These are phyloP conservation scores for Loripinus fragilis DNA, from an alignment of 2,888 invertebrate species.

Conservation along the genomic window DNA sequence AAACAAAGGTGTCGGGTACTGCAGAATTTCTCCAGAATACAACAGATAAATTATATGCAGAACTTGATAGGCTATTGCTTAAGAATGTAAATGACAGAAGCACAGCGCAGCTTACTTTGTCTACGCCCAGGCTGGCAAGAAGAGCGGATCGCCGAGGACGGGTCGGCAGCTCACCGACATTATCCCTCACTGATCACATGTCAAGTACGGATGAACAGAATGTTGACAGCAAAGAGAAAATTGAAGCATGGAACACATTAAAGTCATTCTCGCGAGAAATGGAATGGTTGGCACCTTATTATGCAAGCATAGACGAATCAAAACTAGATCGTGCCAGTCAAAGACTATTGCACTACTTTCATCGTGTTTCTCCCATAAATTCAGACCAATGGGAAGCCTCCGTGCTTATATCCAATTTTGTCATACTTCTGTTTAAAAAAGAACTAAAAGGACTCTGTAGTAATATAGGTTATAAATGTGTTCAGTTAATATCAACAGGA, in stretches of 20 bases:
- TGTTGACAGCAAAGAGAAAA: constrained; percentile 39
- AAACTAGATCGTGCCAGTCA: constrained; percentile 36
- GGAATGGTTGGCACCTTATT: constrained; percentile 41
- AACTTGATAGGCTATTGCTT: constrained; percentile 69
- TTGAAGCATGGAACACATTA: constrained; percentile 48
- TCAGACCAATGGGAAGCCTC: constrained; percentile 63
- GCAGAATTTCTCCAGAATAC: constrained; percentile 63
- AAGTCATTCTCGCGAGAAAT: constrained; percentile 34
- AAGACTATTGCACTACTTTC: constrained; percentile 63
- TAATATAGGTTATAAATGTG: constrained; percentile 58
- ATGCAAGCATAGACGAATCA: constrained; percentile 32
- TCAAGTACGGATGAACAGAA: constrained; percentile 36
- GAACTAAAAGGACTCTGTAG: constrained; percentile 54
- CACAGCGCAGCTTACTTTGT: constrained; percentile 24
- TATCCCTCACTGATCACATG: constrained; percentile 25
- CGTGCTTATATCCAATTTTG: constrained; percentile 68
- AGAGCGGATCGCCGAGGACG: constrained; percentile 50
- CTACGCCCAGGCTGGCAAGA: constrained; percentile 44
- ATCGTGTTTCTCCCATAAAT: constrained; percentile 63
- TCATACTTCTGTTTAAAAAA: constrained; percentile 64
- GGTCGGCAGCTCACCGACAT: constrained; percentile 59
- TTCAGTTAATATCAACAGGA: constrained; percentile 66
- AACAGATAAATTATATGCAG: constrained; percentile 61
- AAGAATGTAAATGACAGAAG: constrained; percentile 34
- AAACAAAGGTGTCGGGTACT: constrained; percentile 1